These are phyloP conservation scores for Thereva nobilitata DNA, from an alignment of 2,888 invertebrate genomes.

Conservation along the genomic window DNA sequence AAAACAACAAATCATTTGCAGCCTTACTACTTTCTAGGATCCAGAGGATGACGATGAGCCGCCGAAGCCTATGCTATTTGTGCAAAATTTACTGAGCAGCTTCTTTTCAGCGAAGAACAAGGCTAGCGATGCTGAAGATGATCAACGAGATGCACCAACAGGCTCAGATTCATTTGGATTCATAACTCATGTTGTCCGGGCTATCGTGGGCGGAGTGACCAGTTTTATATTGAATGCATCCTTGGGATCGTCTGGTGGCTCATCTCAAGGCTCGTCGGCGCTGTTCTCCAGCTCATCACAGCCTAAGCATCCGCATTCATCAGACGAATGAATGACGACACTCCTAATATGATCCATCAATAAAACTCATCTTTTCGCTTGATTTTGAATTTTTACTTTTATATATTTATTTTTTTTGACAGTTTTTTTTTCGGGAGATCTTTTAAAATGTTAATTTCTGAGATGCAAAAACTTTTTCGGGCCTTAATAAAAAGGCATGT, in stretches of 20 bases:
- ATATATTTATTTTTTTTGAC: too few relatives aligned
- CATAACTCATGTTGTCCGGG: conserved; percentile 53
- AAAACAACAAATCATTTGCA: too few relatives aligned
- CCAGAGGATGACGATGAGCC: conserved; percentile 56
- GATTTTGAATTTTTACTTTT: too few relatives aligned
- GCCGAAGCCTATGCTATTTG: conserved; percentile 52
- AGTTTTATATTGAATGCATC: conserved; percentile 53
- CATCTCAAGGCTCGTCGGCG: conserved; percentile 51
- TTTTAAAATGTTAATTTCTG: too few relatives aligned
- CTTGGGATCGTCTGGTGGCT: conserved; percentile 54
- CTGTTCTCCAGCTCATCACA: conserved; percentile 46
- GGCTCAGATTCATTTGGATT: conserved; percentile 54
- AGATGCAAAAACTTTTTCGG: too few relatives aligned
- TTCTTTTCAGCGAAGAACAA: conserved; percentile 53
- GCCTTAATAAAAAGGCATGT: too few relatives aligned
- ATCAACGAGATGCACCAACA: background rate
- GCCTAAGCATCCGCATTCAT: background rate
- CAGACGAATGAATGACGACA: background rate
- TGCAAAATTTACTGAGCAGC: conserved; percentile 51
- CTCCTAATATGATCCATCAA: too few relatives aligned
- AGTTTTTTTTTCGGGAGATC: too few relatives aligned
- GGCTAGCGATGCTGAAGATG: conserved; percentile 4
- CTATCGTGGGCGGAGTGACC: conserved; percentile 53
- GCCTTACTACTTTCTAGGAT: conserved; percentile 48
- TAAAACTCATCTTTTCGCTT: too few relatives aligned